These are phyloP conservation scores for Agelastica alni DNA, from an alignment of 2,888 invertebrate species.

Conservation along the genomic window DNA sequence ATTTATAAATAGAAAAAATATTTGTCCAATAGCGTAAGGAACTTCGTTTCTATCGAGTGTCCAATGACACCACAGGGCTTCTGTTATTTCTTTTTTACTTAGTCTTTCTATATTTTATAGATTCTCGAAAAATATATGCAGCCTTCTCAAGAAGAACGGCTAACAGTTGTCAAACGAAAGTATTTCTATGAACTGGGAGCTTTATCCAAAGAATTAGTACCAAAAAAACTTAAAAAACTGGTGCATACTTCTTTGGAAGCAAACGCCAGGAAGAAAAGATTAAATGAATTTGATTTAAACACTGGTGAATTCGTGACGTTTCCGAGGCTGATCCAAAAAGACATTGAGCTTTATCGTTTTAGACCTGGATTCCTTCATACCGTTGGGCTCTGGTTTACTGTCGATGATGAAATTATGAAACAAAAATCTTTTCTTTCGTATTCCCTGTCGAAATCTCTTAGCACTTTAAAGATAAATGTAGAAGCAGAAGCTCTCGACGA, in stretches of 20 bases:
- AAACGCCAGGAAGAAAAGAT: constrained; percentile 9
- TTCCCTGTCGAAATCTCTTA: constrained; percentile 23
- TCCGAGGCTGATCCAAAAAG: constrained; percentile 34
- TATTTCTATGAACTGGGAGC: constrained; percentile 28
- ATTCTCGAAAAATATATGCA: constrained; percentile 1
- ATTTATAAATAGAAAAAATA: too few species aligned
- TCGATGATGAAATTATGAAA: constrained; percentile 24
- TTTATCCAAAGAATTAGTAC: constrained; percentile 26
- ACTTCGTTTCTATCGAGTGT: too few species aligned
- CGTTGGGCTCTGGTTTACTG: constrained; percentile 31
- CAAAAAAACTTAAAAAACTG: constrained; percentile 23
- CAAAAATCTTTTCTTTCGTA: constrained; percentile 35
- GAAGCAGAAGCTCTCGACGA: constrained; percentile 19
- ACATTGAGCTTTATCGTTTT: constrained; percentile 31
- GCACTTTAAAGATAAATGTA: constrained; percentile 14
- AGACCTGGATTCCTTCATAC: constrained; percentile 37
- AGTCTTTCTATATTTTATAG: too few species aligned
- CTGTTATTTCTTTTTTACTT: too few species aligned
- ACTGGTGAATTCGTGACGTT: constrained; percentile 27
- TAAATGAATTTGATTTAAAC: constrained; percentile 6
- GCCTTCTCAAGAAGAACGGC: constrained; percentile 9
- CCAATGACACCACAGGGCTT: too few species aligned
- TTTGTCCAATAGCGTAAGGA: too few species aligned
- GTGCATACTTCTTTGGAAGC: constrained; percentile 18
- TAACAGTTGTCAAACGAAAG: background rate